These are phyloP conservation scores for Lampris megalopsis DNA, from an alignment of 2,113 vertebrate genomes.

Conservation along the genomic window DNA sequence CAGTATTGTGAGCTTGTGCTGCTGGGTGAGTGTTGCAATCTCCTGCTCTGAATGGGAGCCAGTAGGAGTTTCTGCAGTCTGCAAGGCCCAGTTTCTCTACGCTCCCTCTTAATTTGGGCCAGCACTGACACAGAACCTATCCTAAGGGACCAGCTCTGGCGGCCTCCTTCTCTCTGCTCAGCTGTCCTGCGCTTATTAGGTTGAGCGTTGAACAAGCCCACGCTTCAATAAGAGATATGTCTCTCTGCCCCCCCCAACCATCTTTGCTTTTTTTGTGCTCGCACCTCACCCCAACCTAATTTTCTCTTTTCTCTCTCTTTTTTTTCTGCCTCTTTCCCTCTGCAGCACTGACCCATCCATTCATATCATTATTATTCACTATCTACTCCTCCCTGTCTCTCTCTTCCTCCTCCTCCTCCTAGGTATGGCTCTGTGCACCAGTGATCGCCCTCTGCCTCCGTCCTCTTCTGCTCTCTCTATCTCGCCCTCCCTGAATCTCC, in stretches of 20 bases:
- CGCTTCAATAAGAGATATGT: constrained; percentile 54
- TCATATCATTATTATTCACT: constrained; percentile 47
- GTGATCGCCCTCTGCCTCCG: constrained; percentile 15
- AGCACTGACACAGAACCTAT: constrained; percentile 71
- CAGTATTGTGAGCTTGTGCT: constrained; percentile 68
- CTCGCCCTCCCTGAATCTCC: constrained; percentile 27
- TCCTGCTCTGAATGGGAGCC: constrained; percentile 64
- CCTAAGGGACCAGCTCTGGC: constrained; percentile 60
- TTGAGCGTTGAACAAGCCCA: constrained; percentile 42
- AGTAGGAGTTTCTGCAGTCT: constrained; percentile 56
- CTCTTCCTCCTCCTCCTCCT: constrained; percentile 11
- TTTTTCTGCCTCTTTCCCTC: not conserved
- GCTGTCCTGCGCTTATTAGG: constrained; percentile 67
- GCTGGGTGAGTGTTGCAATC: constrained; percentile 68
- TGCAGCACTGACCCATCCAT: constrained; percentile 13
- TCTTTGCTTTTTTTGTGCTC: not conserved
- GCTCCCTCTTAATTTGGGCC: constrained; percentile 78
- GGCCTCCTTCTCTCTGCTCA: constrained; percentile 58
- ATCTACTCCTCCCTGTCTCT: constrained; percentile 14
- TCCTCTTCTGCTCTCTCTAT: constrained; percentile 10
- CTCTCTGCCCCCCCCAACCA: not conserved
- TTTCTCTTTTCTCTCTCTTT: too few relatives aligned
- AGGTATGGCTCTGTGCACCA: constrained; percentile 12
- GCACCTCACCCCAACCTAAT: too few relatives aligned
- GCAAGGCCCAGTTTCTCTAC: constrained; percentile 59